Evolutionary conservation across 2,888 invertebrate genomes (phyloP), one percentile per base, ranked within the genome.

Genomic region (Germaria angustata): DNA sequence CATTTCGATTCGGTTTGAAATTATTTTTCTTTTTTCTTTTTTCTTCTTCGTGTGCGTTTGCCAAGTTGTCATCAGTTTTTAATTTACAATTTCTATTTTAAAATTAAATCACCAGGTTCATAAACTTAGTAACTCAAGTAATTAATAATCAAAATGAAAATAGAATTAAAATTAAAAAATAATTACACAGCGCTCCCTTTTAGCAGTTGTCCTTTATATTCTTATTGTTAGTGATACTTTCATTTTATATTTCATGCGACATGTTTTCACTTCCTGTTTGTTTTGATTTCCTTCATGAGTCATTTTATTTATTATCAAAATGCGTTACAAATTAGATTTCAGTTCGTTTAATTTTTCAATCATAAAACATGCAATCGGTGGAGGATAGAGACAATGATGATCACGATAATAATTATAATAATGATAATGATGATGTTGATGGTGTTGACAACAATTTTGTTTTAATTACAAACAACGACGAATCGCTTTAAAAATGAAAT

Each of bases 261-360:
- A 32, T 71, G 49, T 72, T 61, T 53, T 63, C 44, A 20, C 51
- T 73, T 72, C 72, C 79, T 65, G 65, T 72, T 65, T 66, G 24
- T 53, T 65, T 63, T 49, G 55, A 55, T 66, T 66, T 68, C 41
- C 59, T 41, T 68, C 32, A 22, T 39, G 39, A 39, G 22, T 28
- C 5, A 13, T 9, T n/a, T 39, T 44, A 51, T 41, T 49, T 57
- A 20, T 2, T 59, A 24, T 59, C 15, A 49, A 13, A 44, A 46
- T 49, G 55, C 76, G 68, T 68, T 75, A 36, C 57, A 82, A 82
- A 82, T 73, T 82, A 53, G 39, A 59, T 79, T 79, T 71, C 71
- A 79, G 75, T 65, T 79, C 69, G 51, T 75, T 75, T 79, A 82
- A 79, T 79, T 71, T 75, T 82, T 75, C 69, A 75, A 75, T 82